Evolutionary conservation across 2,797 vertebrate species (phyloP).

Genomic region (Pteronotus mesoamericanus): DNA sequence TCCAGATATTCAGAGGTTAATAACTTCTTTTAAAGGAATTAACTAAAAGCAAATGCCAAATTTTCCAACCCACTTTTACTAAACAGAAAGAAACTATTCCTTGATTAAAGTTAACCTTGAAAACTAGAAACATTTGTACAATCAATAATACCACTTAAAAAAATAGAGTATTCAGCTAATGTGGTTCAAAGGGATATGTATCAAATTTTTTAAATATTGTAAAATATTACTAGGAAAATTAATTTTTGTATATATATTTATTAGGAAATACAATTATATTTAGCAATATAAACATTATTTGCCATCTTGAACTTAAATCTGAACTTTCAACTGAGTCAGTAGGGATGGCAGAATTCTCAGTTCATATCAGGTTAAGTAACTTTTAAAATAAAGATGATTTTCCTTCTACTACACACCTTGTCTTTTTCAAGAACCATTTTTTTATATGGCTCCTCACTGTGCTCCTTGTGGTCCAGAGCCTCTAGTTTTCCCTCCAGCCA

Average conservation of each 20-base stretch:
- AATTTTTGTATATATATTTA: conserved; percentile 51
- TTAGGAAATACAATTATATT: conserved; percentile 65
- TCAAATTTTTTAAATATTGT: conserved; percentile 32
- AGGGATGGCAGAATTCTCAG: conserved; percentile 22
- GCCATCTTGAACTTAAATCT: conserved; percentile 69
- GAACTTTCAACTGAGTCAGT: conserved; percentile 38
- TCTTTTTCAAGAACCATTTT: conserved; percentile 47
- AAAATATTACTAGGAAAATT: background rate
- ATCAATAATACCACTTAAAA: conserved; percentile 40
- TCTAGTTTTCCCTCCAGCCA: conserved; percentile 32
- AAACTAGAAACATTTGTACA: conserved; percentile 28
- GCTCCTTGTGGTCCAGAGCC: background rate
- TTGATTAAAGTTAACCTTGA: background rate
- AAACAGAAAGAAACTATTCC: conserved; percentile 14
- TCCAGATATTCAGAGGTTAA: background rate
- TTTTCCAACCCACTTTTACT: background rate
- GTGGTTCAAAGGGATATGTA: conserved; percentile 38
- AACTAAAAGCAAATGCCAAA: conserved; percentile 46
- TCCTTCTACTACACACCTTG: conserved; percentile 20
- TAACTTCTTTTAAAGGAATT: background rate
- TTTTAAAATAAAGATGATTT: background rate
- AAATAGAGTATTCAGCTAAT: conserved; percentile 20
- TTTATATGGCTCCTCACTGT: background rate
- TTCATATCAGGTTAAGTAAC: background rate
- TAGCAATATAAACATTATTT: conserved; percentile 72